Evolutionary conservation across 2,888 invertebrate species (phyloP).

Genomic region (Ophioninae sp.): DNA sequence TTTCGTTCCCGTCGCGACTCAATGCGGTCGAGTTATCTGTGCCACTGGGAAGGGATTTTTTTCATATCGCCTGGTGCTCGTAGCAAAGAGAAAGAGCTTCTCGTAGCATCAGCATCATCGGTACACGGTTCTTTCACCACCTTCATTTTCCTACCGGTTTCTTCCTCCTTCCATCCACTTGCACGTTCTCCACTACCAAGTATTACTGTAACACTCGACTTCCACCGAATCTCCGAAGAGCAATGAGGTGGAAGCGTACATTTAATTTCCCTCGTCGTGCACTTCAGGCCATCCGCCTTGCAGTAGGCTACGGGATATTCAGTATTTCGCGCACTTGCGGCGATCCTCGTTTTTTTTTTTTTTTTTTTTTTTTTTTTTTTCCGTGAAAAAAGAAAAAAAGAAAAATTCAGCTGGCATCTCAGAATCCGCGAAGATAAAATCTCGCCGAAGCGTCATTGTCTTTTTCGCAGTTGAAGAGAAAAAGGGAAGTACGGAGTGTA

Average conservation of each 20-base stretch:
- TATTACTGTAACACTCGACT: slow-evolving; percentile 13
- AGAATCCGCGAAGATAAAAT: slow-evolving; percentile 20
- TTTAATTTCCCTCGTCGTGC: slow-evolving; percentile 66
- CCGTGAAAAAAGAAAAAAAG: neutral
- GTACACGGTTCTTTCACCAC: slow-evolving; percentile 42
- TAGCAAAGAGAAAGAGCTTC: slow-evolving; percentile 19
- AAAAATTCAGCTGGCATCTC: neutral
- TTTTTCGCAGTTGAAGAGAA: neutral
- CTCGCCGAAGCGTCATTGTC: neutral
- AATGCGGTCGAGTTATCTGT: slow-evolving; percentile 23
- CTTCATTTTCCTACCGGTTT: slow-evolving; percentile 62
- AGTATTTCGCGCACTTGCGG: slow-evolving; percentile 10
- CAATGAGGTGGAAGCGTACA: slow-evolving; percentile 70
- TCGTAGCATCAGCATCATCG: slow-evolving; percentile 30
- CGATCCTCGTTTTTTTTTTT: slow-evolving; percentile 1
- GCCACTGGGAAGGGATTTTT: slow-evolving; percentile 24
- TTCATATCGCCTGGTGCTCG: slow-evolving; percentile 12
- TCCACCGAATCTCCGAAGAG: slow-evolving; percentile 4
- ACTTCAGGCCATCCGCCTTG: slow-evolving; percentile 60
- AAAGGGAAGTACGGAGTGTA: neutral
- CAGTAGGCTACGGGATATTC: slow-evolving; percentile 48
- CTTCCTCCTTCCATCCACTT: slow-evolving; percentile 49
- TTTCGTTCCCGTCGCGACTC: slow-evolving; percentile 32
- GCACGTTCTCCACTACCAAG: neutral
- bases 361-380: neutral